Evolutionary conservation across 2,888 invertebrate genomes (phyloP).

Genomic region (Lepeophtheirus nordmannii): DNA sequence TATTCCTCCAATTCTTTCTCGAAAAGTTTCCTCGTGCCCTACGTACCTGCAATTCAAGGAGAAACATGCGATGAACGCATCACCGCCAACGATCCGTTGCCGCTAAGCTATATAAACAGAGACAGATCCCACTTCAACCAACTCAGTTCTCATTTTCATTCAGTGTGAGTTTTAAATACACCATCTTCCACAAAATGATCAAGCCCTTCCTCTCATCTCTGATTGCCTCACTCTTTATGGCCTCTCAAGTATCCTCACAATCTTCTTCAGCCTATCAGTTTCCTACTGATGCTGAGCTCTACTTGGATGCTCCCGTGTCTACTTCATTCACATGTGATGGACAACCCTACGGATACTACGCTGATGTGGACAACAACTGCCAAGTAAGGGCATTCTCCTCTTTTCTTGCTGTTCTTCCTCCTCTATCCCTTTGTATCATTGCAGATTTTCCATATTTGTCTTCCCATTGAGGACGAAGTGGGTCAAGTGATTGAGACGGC

Average conservation of each 20-base stretch:
- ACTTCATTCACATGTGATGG: conserved; percentile 27
- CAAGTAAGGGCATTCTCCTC: neutral
- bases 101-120: no score
- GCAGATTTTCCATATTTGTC: conserved; percentile 28
- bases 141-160: neutral
- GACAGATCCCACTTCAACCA: no score
- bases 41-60: no score
- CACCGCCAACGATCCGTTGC: no score
- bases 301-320: conserved; percentile 25
- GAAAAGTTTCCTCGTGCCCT: no score
- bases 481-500: conserved; percentile 25
- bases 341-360: conserved; percentile 28
- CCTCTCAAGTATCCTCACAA: neutral
- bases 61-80: no score
- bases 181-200: neutral
- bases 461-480: conserved; percentile 26
- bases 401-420: no score
- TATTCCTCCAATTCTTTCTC: no score
- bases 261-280: conserved; percentile 20
- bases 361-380: conserved; percentile 29
- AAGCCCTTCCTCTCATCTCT: neutral
- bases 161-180: neutral
- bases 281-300: conserved; percentile 26
- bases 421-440: neutral
- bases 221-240: neutral